Base-by-base conservation (phyloP, 2,888 invertebrate species). In the Shargacucullia verbasci region DNA sequence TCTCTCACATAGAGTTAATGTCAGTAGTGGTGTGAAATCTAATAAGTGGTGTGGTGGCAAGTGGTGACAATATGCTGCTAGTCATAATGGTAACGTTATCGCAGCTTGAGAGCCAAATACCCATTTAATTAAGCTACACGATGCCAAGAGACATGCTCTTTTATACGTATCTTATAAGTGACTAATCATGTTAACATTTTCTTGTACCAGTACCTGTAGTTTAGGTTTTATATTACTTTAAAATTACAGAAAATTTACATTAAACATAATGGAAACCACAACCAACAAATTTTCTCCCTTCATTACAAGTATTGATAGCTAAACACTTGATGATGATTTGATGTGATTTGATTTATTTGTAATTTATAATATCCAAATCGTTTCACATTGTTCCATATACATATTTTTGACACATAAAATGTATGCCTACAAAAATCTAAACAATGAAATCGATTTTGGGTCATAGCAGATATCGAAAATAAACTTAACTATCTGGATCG, bases 401-500 rank as follows among this genome's bases (percentile, higher is more conserved):
- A 68, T 37, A 55, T 33, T 20, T 20, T 20, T 20, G 2, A 2
- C 2, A 20, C 20, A 20, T 2, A 2, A 27, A 33, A 50, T 59
- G 39, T 48, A 33, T 39, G 43, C 20, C 39, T 43, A 46, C 31
- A 63, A 67, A 73, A 78, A 66, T 67, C 57, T 70, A 64, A 67
- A 58, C 70, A 76, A 73, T 60, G 44, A 55, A 70, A 79, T 79
- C 70, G 70, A 83, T 81, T 80, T 80, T 61, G 71, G 76, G 75
- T 76, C 76, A 67, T 48, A 46, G 58, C 59, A 73, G 78, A 81
- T 84, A 88, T 85, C 79, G 80, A 87, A 87, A 85, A 87, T 85
- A 85, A 87, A 88, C 79, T 75, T 77, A 84, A 83, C 86, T 86
- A 83, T 86, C 80, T 77, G 74, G 70, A 77, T 79, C 75, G 76